A percentile compares a stretch with the other conserved stretches of the same genome.
Evolutionary conservation across 2,888 invertebrate species (phyloP).

Genomic region (Diadegma fenestrale): DNA sequence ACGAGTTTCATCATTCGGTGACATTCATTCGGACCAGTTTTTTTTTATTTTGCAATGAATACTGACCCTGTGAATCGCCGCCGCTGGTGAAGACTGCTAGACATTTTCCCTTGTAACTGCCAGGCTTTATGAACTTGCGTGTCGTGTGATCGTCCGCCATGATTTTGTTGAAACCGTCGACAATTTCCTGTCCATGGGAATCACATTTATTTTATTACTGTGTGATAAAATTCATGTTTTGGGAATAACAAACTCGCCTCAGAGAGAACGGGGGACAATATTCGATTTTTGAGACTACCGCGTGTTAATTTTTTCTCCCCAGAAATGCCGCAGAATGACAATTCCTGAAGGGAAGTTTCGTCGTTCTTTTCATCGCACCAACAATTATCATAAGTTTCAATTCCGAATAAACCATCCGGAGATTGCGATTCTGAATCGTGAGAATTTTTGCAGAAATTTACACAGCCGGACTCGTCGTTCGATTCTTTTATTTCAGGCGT

Average conservation of each 20-base stretch:
- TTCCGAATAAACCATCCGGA: neutral
- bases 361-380: neutral
- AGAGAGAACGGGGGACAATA: slow-evolving; percentile 65
- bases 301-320: neutral
- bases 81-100: slow-evolving; percentile 99
- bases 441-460: neutral
- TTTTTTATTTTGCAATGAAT: slow-evolving; percentile 55
- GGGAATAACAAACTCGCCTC: slow-evolving; percentile 61
- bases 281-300: slow-evolving; percentile 57
- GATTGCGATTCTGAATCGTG: neutral
- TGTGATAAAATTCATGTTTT: neutral
- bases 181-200: slow-evolving; percentile 60
- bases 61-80: slow-evolving; percentile 95
- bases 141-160: slow-evolving; percentile 85
- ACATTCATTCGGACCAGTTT: too few relatives aligned
- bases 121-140: slow-evolving; percentile 91
- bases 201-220: neutral
- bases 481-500: neutral
- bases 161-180: slow-evolving; percentile 64
- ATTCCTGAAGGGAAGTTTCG: neutral
- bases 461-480: neutral
- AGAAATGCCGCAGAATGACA: neutral
- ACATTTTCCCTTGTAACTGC: slow-evolving; percentile 95
- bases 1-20: slow-evolving; percentile 22
- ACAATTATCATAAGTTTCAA: neutral